Base-by-base conservation (phyloP, 2,888 invertebrate genomes). In the Electrophaes corylata region DNA sequence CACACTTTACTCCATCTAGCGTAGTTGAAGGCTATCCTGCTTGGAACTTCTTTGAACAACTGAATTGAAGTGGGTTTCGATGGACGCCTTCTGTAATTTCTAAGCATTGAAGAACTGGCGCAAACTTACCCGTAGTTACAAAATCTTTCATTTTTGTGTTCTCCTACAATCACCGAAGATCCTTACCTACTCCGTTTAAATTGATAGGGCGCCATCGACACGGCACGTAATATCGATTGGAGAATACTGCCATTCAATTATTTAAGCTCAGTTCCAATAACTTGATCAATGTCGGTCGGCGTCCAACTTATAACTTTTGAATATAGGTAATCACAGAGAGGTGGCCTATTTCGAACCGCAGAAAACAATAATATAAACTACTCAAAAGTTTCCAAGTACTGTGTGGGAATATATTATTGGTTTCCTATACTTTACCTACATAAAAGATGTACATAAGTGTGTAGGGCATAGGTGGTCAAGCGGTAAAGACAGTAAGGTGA, bases 221-320 rank as follows among this genome's bases (percentile, higher is more conserved):
- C 14, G 37, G 51, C 8, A 12, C 4, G 37, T 39, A 20, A 19
- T 55, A 58, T 55, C 54, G 57, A 54, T 61, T 47, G 10, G 14
- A n/a, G n/a, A 47, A 43, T 39, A 31, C 18, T 33, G 11, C 11
- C 37, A 44, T 54, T 58, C 8, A 55, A 55, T 45, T 49, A 46
- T 60, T 53, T 43, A 40, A 49, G 40, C 37, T 44, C 39, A 26
- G 19, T 19, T 46, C 49, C 8, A 52, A 31, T 16, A 39, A 45
- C 50, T 46, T 35, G 10, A 40, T 26, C 39, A 26, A 50, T 41
- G 11, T 43, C 23, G 16, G 33, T 56, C 19, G 31, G 45, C 39
- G n/a, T 46, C 39, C 45, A 18, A 14, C 40, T 46, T 18, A 23
- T 41, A 16, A 35, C 23, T 57, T 40, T 48, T 41, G 20, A 35